Evolutionary conservation across 1,140 invertebrate species (phyloP).

Genomic region (Mycetomoellerius zeteki): DNA sequence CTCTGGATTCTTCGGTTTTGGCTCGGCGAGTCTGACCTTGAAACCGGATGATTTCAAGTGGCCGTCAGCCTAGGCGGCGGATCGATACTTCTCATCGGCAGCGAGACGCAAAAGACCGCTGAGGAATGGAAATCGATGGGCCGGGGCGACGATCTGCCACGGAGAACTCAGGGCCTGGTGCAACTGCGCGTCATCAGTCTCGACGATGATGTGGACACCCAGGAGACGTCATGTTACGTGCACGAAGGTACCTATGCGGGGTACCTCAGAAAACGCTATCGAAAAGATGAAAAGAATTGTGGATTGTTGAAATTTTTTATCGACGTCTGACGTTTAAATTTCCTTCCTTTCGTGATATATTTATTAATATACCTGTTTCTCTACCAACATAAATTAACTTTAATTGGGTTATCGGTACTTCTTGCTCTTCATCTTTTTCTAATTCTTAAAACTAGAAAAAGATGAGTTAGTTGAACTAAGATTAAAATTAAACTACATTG

Average conservation of each 20-base stretch:
- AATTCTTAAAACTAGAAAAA: too few species aligned
- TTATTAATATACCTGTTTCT: background rate
- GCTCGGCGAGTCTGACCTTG: slow-evolving; percentile 77
- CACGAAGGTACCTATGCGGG: slow-evolving; percentile 80
- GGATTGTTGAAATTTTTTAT: background rate
- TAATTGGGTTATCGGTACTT: too few species aligned
- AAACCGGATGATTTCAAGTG: slow-evolving; percentile 84
- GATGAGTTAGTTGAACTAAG: too few species aligned
- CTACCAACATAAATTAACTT: background rate
- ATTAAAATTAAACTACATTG: too few species aligned
- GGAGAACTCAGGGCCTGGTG: slow-evolving; percentile 79
- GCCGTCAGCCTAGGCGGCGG: slow-evolving; percentile 85
- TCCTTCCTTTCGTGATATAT: too few species aligned
- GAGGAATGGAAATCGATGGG: slow-evolving; percentile 44
- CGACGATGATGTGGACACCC: slow-evolving; percentile 80
- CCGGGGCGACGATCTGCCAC: background rate
- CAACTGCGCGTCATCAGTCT: slow-evolving; percentile 82
- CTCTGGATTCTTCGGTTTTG: background rate
- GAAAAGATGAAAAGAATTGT: background rate
- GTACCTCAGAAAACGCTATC: slow-evolving; percentile 10
- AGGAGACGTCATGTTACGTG: slow-evolving; percentile 85
- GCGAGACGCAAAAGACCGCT: slow-evolving; percentile 57
- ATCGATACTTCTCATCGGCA: slow-evolving; percentile 83
- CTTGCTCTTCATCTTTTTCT: too few species aligned
- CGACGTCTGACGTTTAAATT: background rate